Base-by-base conservation (phyloP, 1,140 invertebrate species). In the Procambarus virginalis region DNA sequence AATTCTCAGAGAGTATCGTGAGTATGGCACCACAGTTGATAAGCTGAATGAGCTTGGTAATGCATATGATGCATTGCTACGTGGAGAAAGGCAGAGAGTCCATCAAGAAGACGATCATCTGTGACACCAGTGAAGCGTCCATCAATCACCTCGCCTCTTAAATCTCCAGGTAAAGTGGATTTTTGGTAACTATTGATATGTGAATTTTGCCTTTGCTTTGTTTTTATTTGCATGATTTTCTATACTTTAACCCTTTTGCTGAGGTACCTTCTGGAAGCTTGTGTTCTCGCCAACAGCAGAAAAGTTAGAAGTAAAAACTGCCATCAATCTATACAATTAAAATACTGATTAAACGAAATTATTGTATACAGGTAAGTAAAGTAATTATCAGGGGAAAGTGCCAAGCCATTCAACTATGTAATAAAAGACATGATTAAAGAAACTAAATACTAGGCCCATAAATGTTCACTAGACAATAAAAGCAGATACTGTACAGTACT, bases 21-120 rank as follows among this genome's bases (percentile, higher is more conserved):
- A 98, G 92, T 98, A 97, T 94, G 96, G 95, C 1, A 94, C 95
- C 1, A 98, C 96, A 20, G 97, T 99, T 84, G 98, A 99, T 92
- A 98, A 97, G 94, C 95, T 99, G 48, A 98, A 98, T 94, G 98
- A 99, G 93, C 94, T 98, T 0, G 98, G 98, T 2, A 96, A 96
- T 68, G 94, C 96, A 48, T 98, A 98, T 93, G 98, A 99, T 93
- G 96, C 96, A 48, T 93, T 98, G 73, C 94, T 97, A 1, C 95
- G 96, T 75, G 95, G 95, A 48, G 91, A 92, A 73, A 94, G 96
- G 51, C 96, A 1, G 97, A 97, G 84, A 92, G 96, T 87, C 96
- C 96, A 2, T 95, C 95, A 0, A 95, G 96, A 90, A 93, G 95
- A 93, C 95, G 95, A 91, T 95, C 92, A 91, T 95, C 94, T 68